Base-by-base conservation (phyloP, 2,888 invertebrate species). In the Torymus auratus region DNA sequence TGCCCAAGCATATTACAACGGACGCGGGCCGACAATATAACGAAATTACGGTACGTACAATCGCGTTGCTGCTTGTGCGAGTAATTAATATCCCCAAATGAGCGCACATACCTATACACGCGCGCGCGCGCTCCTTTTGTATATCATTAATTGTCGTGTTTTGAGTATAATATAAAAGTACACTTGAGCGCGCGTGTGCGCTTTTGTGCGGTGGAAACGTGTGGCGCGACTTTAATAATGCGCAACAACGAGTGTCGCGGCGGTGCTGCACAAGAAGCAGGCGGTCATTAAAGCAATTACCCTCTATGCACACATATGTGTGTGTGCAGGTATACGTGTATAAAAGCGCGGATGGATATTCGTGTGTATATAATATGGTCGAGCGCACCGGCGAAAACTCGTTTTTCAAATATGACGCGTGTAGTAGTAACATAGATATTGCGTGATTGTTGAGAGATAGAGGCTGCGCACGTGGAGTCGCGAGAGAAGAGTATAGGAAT, bases 221-320 rank as follows among this genome's bases (percentile, higher is more conserved):
- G 2, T 20, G 20, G 13, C 23, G 56, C 55, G n/a, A 17, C 15
- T 50, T 56, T 60, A 17, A 53, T 12, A 23, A 55, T 55, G 52
- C 61, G 60, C 61, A 72, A 10, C 14, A 58, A 15, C 15, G 56
- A 69, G 64, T 78, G 78, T 78, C 72, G 72, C 15, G 28, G 62
- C 50, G 28, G 62, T 20, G 17, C 61, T n/a, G 58, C 15, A 17
- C 61, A 60, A 80, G 74, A 70, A 75, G 28, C 28, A 70, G 20
- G 69, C 78, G 60, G 64, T 80, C 80, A 80, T 80, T 80, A 80
- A 80, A 64, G 79, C 65, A 80, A 80, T 80, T 70, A 70, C 56
- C 52, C 7, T 69, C 23, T 62, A 58, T 69, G 70, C 74, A 80
- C 69, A 69, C 74, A 73, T 58, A 28, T 23, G 23, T n/a, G 2